Conservation (phyloP, 2,888 invertebrate species). For the Byasa hedistus region DNA sequence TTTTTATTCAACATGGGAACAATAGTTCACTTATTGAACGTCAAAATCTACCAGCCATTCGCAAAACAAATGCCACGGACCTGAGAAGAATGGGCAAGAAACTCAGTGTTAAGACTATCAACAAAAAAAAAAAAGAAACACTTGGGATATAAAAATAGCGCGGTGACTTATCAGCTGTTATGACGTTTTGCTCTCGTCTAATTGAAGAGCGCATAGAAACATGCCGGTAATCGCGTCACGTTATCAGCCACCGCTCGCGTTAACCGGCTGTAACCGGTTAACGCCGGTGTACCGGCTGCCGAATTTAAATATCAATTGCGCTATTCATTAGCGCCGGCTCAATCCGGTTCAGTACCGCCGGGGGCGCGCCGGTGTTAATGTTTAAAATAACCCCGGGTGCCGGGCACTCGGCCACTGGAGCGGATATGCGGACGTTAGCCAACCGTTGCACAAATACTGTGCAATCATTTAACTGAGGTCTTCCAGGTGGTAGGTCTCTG, state of each 20-base stretch:
- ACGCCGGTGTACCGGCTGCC: conserved; percentile 1
- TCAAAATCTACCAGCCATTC: too few species aligned
- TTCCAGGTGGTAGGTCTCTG: too few species aligned
- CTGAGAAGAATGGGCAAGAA: too few species aligned
- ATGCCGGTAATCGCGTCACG: too few species aligned
- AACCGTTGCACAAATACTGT: background rate
- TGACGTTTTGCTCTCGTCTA: background rate
- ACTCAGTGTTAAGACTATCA: too few species aligned
- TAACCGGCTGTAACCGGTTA: background rate
- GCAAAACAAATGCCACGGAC: too few species aligned
- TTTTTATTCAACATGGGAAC: too few species aligned
- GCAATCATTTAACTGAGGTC: too few species aligned
- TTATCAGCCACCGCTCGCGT: background rate
- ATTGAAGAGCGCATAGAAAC: background rate
- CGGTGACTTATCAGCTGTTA: too few species aligned
- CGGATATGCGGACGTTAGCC: background rate
- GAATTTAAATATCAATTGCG: conserved; percentile 18
- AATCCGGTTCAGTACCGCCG: background rate
- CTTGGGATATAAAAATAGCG: too few species aligned
- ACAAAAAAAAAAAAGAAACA: too few species aligned
- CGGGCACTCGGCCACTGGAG: conserved; percentile 14
- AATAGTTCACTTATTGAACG: too few species aligned
- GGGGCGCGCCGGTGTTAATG: conserved; percentile 3
- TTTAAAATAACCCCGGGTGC: conserved; percentile 14
- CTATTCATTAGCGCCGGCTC: conserved; percentile 14